Evolutionary conservation across 2,797 vertebrate species (phyloP).

Genomic region (Leuciscus waleckii): DNA sequence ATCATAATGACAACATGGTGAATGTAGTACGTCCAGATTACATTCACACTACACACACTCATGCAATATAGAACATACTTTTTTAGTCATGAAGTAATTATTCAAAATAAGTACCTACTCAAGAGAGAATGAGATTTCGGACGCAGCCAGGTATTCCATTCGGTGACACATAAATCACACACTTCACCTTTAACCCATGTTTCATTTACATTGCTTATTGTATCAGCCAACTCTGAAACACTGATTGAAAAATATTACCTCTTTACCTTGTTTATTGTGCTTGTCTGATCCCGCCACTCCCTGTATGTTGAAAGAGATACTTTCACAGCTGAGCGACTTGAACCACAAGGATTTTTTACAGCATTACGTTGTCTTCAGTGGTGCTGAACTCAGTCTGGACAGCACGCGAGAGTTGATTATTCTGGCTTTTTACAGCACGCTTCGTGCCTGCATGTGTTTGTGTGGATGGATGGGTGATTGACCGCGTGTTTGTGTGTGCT

Average conservation of each 20-base stretch:
- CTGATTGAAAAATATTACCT: slow-evolving; percentile 33
- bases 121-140: no score
- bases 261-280: slow-evolving; percentile 43
- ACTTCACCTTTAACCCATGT: background rate
- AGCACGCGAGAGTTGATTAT: slow-evolving; percentile 56
- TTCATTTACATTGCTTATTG: background rate
- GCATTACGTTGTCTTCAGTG: background rate
- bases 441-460: slow-evolving; percentile 68
- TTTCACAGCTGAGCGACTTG: slow-evolving; percentile 43
- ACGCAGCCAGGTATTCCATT: background rate
- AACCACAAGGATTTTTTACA: slow-evolving; percentile 43
- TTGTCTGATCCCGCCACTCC: slow-evolving; percentile 7
- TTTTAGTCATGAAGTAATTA: no score
- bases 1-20: no score
- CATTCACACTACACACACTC: no score
- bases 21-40: no score
- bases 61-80: no score
- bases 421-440: slow-evolving; percentile 54
- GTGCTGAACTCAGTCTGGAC: slow-evolving; percentile 32
- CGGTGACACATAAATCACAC: background rate
- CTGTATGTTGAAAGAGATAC: slow-evolving; percentile 23
- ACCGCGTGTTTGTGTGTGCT: slow-evolving; percentile 27
- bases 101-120: no score
- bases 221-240: background rate
- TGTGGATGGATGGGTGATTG: slow-evolving; percentile 49